A percentile compares a stretch with the other conserved stretches of the same genome.
These are phyloP conservation scores for Microctenopoma stevenorrisi DNA, from an alignment of 2,797 vertebrate genomes.

Conservation along the genomic window DNA sequence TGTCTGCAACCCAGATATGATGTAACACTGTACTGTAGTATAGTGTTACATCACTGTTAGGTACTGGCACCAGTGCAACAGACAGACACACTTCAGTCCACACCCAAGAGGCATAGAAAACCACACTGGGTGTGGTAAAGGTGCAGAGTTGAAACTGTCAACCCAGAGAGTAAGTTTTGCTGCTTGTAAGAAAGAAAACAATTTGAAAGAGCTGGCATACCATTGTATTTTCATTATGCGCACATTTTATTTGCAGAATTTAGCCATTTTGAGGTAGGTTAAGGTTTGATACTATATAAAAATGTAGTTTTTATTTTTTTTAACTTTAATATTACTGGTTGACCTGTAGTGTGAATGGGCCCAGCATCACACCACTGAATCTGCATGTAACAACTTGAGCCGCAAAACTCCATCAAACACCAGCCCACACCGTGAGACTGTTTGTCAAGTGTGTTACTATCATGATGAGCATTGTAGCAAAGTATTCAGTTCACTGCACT, in stretches of 20 bases:
- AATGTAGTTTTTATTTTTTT: not conserved
- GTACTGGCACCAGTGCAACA: constrained; percentile 33
- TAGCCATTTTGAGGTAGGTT: not conserved
- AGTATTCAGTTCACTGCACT: constrained; percentile 80
- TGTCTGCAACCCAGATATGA: constrained; percentile 37
- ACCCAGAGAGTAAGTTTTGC: not conserved
- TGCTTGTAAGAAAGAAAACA: not conserved
- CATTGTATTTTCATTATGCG: not conserved
- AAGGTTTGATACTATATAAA: constrained; percentile 1
- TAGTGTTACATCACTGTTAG: constrained; percentile 36
- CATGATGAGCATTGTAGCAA: constrained; percentile 77
- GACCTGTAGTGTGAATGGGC: constrained; percentile 82
- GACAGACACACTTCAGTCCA: constrained; percentile 32
- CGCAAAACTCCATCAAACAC: constrained; percentile 77
- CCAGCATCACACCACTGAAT: constrained; percentile 92
- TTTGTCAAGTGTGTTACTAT: constrained; percentile 66
- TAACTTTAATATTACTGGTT: constrained; percentile 33
- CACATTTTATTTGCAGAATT: constrained; percentile 10
- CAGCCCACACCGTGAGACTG: constrained; percentile 62
- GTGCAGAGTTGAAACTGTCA: constrained; percentile 42
- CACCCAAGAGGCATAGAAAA: constrained; percentile 31
- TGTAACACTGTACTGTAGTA: constrained; percentile 14
- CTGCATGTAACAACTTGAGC: constrained; percentile 87
- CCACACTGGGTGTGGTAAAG: constrained; percentile 29
- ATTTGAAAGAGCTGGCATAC: constrained; percentile 17